Base-by-base conservation (phyloP, 2,888 invertebrate genomes). In the Cheilosia scutellata region DNA sequence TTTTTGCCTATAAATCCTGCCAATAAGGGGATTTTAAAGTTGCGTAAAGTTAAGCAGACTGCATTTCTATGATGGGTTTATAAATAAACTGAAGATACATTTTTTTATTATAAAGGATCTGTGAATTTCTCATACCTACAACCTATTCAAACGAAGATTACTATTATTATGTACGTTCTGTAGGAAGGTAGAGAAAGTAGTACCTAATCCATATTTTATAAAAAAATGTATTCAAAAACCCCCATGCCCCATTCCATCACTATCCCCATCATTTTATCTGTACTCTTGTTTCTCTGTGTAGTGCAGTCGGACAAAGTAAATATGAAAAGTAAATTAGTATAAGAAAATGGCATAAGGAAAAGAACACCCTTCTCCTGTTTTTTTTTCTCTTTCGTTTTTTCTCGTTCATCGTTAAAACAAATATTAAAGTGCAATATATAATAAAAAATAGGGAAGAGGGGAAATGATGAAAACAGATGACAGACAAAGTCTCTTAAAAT, bases 221-320 rank as follows among this genome's bases (percentile, higher is more conserved):
- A 2, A 4, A 29, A 5, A 11, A 37, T 44, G 44, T 53, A 40
- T n/a, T 71, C 55, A 62, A 82, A 75, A 16, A 71, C 71, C 76
- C 71, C 66, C 71, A 49, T 76, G n/a, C 71, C 71, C 63, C 80
- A 76, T 76, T 76, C 76, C 71, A 62, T 71, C 71, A 9, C 33
- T 76, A 66, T 76, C 76, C 71, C 62, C 71, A 72, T 76, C 2
- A 27, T 51, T 25, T 51, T 20, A 7, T 16, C 5, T 47, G 16
- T n/a, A n/a, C n/a, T 16, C 44, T 65, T 76, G 75, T 40, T 40
- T n/a, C 2, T 5, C 44, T 44, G 44, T 42, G 44, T 44, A 2
- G 25, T 80, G 71, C 62, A 86, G 80, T 76, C 33, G 72, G 49
- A 55, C 63, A 71, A 51, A 80, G 84, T 86, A 86, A 86, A 86